Base-by-base conservation (phyloP, 2,888 invertebrate genomes). In the Hirudinaria manillensis region DNA sequence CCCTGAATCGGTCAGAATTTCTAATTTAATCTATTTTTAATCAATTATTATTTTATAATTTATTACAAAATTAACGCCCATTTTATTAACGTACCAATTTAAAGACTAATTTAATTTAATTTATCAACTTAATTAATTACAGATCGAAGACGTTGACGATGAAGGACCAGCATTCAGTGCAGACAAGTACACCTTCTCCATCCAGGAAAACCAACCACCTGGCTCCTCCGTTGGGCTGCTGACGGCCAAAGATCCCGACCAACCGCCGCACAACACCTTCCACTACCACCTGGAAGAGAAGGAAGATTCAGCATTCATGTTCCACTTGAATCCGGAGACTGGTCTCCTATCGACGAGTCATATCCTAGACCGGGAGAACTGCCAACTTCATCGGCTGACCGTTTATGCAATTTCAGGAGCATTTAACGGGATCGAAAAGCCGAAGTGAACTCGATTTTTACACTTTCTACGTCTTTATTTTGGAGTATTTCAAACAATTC, bases 61-160 rank as follows among this genome's bases (percentile, higher is more conserved):
- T 38, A 38, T 38, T 38, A 38, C n/a, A 38, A 38, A 3, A 6
- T 38, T 38, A 38, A 38, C 10, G 10, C 38, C 10, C 4, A 38
- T 38, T 38, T 38, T n/a, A n/a, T n/a, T n/a, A n/a, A n/a, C n/a
- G n/a, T n/a, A n/a, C n/a, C n/a, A n/a, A n/a, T n/a, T n/a, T n/a
- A n/a, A n/a, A n/a, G n/a, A 38, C 10, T 38, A 38, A 6, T 38
- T 6, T 38, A 38, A 38, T 10, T 6, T 38, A 38, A 3, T 38
- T 38, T 38, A 38, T 38, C 10, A 38, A 38, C 38, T 10, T 38
- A 38, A 6, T 38, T 29, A 3, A 19, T 34, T 13, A n/a, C 34
- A 73, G 73, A 55, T 73, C 24, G 13, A 72, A 19, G 75, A 75
- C 67, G 72, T 65, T 27, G 66, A 75, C 34, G 75, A 75, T 19